Base-by-base conservation (phyloP, 2,888 invertebrate genomes). In the Andrena marginata region DNA sequence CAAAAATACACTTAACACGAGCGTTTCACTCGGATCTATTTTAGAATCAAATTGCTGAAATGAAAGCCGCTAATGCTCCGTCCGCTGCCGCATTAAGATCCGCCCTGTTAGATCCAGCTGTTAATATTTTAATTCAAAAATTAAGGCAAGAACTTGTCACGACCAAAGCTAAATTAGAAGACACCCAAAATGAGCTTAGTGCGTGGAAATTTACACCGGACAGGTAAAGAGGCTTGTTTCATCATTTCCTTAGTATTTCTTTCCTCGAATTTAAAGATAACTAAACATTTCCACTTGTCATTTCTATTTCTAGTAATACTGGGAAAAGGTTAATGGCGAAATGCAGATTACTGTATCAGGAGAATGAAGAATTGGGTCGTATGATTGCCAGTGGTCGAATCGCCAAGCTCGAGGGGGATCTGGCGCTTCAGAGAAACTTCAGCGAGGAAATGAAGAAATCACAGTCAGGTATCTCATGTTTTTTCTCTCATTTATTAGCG, bases 141-240 rank as follows among this genome's bases (percentile, higher is more conserved):
- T 96, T 99, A 92, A 97, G 98, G 90, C 97, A 97, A 93, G 99
- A 99, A 94, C 95, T 99, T 85, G 97, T 98, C 79, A 96, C 97
- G 69, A 97, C 98, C 26, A 97, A 98, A 94, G 97, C 98, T 72
- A 97, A 98, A 93, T 95, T 99, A 87, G 99, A 99, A 94, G 99
- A 99, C 94, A 99, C 99, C 23, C 99, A 99, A 94, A 99, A 98
- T 94, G 99, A 99, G 95, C 95, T 99, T 63, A 97, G 98, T 75
- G 99, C 99, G 2, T 99, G 99, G 99, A 99, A 99, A 95, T 99
- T 99, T 94, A 99, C 99, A 16, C 99, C 99, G n/a, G 99, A 99
- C 94, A 99, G 96, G 96, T 96, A 87, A 4, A 68, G 63, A 84
- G 63, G 23, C 56, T 56, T 26, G 23, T 10, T 10, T 56, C 0